These are phyloP conservation scores for Adineta ricciae DNA, from an alignment of 2,888 invertebrate species.

Conservation along the genomic window DNA sequence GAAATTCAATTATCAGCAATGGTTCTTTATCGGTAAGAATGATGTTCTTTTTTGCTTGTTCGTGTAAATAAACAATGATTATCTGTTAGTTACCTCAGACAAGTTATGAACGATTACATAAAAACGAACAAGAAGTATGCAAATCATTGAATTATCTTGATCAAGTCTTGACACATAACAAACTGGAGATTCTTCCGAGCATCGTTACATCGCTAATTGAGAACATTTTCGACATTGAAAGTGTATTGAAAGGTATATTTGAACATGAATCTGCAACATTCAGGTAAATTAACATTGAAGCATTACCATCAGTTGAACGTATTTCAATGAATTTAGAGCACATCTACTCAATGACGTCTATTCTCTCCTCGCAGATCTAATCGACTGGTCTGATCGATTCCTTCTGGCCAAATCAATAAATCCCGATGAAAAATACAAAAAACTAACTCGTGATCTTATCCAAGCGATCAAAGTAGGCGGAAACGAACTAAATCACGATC, in stretches of 20 bases:
- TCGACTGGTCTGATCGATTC: not conserved
- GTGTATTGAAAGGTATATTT: not conserved
- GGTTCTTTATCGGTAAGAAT: not conserved
- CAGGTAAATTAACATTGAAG: not conserved
- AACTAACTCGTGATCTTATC: not conserved
- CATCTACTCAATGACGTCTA: not conserved
- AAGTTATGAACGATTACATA: not conserved
- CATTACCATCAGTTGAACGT: not conserved
- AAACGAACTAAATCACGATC: not conserved
- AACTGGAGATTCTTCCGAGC: constrained; percentile 26
- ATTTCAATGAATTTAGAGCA: not conserved
- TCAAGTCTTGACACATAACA: constrained; percentile 28
- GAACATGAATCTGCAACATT: not conserved
- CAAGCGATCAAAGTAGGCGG: not conserved
- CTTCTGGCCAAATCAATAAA: not conserved
- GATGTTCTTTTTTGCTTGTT: not conserved
- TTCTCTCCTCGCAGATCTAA: not conserved
- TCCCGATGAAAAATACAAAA: not conserved
- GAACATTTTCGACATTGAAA: constrained; percentile 27
- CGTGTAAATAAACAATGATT: not conserved
- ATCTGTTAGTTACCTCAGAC: not conserved
- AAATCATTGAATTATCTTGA: constrained; percentile 32
- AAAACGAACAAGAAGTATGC: not conserved
- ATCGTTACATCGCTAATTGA: constrained; percentile 32
- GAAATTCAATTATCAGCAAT: constrained; percentile 4